phyloP scores from a whole-genome alignment of 2,888 invertebrate species.

The Linnaemya tessellans region DNA sequence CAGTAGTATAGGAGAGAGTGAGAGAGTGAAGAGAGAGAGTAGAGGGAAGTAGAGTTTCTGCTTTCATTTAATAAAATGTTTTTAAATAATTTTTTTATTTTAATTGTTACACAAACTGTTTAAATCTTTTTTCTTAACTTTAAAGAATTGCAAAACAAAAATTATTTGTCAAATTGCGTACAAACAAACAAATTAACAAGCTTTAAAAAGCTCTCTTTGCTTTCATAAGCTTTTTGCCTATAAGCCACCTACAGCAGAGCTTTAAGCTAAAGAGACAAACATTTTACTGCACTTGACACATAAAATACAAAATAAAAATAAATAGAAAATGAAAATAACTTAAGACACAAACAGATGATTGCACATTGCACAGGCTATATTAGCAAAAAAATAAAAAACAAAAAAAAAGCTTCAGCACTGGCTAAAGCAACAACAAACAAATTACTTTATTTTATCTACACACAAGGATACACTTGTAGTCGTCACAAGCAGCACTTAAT shows the following conservation, averaged over 20 bases:
- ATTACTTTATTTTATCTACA: conserved; percentile 8
- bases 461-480: conserved; percentile 27
- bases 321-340: background rate
- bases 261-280: conserved; percentile 13
- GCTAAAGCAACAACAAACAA: background rate
- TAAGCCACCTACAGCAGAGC: conserved; percentile 24
- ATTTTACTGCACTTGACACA: conserved; percentile 64
- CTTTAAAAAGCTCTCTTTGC: conserved; percentile 37
- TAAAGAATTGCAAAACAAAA: too few relatives aligned
- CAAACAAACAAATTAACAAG: conserved; percentile 13
- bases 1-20: background rate
- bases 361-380: conserved; percentile 8
- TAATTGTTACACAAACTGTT: too few relatives aligned
- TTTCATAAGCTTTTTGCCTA: background rate
- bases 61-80: background rate
- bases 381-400: background rate
- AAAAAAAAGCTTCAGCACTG: background rate
- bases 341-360: conserved; percentile 54
- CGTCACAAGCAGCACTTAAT: conserved; percentile 28
- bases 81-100: background rate
- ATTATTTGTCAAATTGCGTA: background rate
- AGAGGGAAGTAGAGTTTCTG: background rate
- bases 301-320: conserved; percentile 20
- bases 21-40: background rate
- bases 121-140: background rate